Conservation (phyloP, 2,113 vertebrate species). For the Amia ocellicauda region DNA sequence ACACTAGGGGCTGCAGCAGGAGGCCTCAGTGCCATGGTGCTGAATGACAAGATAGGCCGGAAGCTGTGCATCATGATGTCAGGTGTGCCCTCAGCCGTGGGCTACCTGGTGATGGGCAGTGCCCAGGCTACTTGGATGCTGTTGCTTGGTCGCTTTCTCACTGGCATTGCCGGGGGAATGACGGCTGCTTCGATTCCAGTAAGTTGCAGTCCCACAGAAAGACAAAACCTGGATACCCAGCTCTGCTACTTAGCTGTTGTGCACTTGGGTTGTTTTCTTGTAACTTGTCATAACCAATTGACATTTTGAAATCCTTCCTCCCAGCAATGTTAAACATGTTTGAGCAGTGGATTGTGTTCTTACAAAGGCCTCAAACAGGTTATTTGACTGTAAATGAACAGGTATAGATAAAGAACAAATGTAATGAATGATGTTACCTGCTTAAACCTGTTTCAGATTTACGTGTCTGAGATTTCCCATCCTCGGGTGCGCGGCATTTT, state of each 20-base stretch:
- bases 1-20: slow-evolving; percentile 76
- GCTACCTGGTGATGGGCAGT: slow-evolving; percentile 76
- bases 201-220: slow-evolving; percentile 30
- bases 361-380: no score
- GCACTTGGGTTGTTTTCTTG: no score
- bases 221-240: no score
- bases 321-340: no score
- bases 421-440: no score
- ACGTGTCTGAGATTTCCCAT: slow-evolving; percentile 91
- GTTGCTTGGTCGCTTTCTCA: slow-evolving; percentile 77
- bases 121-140: slow-evolving; percentile 79
- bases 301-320: no score
- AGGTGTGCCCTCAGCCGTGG: slow-evolving; percentile 67
- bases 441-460: slow-evolving; percentile 72
- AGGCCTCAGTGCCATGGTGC: slow-evolving; percentile 82
- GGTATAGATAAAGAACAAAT: no score
- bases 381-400: no score
- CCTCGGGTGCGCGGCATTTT: slow-evolving; percentile 75
- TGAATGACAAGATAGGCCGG: slow-evolving; percentile 83
- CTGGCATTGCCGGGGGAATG: slow-evolving; percentile 80
- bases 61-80: slow-evolving; percentile 93
- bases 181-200: slow-evolving; percentile 89
- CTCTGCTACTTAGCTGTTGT: no score
- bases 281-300: no score
- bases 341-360: no score